Percentiles rank a stretch among this genome's conserved stretches.
Evolutionary conservation across 2,113 vertebrate genomes (phyloP).

Genomic region (Oreotragus oreotragus): DNA sequence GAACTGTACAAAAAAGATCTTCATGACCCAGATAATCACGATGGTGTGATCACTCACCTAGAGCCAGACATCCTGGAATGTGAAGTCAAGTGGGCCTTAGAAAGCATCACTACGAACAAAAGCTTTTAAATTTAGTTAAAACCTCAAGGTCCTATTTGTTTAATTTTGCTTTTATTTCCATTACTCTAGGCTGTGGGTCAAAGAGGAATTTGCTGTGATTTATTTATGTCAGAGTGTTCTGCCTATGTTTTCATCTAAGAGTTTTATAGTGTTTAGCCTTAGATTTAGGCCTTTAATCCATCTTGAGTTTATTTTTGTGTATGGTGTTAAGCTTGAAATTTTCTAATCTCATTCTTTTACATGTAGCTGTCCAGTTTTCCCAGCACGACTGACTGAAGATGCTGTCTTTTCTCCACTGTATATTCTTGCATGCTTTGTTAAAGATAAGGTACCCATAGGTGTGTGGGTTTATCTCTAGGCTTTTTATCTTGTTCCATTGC

Average conservation of each 20-base stretch:
- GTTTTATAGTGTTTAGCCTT: not conserved
- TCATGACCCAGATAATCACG: too few species aligned
- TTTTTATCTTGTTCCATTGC: not conserved
- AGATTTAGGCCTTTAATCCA: not conserved
- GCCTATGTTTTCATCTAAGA: not conserved
- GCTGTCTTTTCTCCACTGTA: too few species aligned
- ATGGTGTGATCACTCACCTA: too few species aligned
- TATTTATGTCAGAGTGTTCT: not conserved
- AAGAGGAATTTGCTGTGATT: not conserved
- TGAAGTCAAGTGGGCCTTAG: too few species aligned
- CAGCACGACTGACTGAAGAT: not conserved
- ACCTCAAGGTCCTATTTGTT: not conserved
- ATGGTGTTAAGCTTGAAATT: not conserved
- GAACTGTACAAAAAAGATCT: too few species aligned
- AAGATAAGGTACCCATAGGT: not conserved
- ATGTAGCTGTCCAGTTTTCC: not conserved
- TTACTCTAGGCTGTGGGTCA: not conserved
- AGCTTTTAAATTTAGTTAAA: too few species aligned
- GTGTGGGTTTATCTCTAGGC: not conserved
- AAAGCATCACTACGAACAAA: too few species aligned
- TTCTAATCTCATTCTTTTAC: not conserved
- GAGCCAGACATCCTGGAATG: too few species aligned
- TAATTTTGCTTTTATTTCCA: not conserved
- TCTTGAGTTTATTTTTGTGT: not conserved
- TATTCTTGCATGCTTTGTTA: not conserved